Base-by-base conservation (phyloP, 2,888 invertebrate species). In the Drosophila neonasuta region DNA sequence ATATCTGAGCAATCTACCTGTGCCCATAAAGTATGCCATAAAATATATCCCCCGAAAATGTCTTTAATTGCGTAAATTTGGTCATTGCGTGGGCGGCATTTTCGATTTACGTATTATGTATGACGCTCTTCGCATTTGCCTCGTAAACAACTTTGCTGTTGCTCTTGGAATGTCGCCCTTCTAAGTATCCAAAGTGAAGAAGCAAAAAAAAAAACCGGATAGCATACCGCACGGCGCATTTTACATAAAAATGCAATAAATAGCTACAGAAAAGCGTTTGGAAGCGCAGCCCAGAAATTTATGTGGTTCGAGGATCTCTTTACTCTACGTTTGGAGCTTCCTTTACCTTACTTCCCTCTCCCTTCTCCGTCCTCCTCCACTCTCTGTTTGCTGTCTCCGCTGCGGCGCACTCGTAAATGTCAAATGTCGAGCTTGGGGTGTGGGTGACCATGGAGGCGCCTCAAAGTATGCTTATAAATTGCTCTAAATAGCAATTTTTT, bases 191-290 rank as follows among this genome's bases (percentile, higher is more conserved):
- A 50, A 56, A 46, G n/a, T n/a, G 24, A 24, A 48, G 41, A 11
- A 39, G 2, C n/a, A 20, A 8, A 8, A 17, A 15, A 36, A 46
- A 56, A 50, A 41, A 65, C 36, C 11, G 6, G 10, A 63, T 66
- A 60, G 84, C 75, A 80, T 78, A 80, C 81, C 79, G 60, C 79
- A 73, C 62, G 74, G 69, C 77, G 71, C 70, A 77, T 77, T 87
- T 82, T 86, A 86, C 88, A 86, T 88, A 86, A 86, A 88, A 86
- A 83, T 86, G 86, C 87, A 86, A 86, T 86, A 86, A 86, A 86
- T 87, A 85, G 75, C 80, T 67, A 57, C 68, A 69, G 68, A 63
- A 67, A 65, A 68, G 34, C 70, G 71, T 69, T 77, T 74, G 77
- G 75, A 74, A 77, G 78, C 75, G 71, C 80, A 74, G 24, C 24